Evolutionary conservation across 1,140 invertebrate genomes (phyloP), one percentile per base, ranked within the genome.

Genomic region (Drosophila ambigua): DNA sequence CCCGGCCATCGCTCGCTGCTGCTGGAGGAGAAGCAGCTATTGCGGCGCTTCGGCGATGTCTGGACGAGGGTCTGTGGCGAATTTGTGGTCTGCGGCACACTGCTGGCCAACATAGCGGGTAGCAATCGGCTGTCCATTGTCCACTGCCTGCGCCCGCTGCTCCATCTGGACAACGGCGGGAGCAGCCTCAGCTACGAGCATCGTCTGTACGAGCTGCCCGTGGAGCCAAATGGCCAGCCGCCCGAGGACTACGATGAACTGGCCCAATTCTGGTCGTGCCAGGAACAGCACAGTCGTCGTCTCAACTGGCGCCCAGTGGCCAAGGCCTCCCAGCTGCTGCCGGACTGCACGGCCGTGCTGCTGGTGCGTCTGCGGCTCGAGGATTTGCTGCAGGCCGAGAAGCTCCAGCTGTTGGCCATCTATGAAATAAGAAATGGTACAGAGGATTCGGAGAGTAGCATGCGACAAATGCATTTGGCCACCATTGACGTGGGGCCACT

Each of bases 191-290:
- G 46, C 31, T 46, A 60, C 28, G 63, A 48, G 5, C 68, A 89
- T 50, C 65, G 84, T 2, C 46, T 88, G 9, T 88, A 79, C 23
- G 84, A 88, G 57, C 49, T 89, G 49, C 84, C 84, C 0, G 4
- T 68, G 50, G 62, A 59, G 13, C 7, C 76, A 1, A 48, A 79
- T 28, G 76, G 72, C 7, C 49, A 68, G 20, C 79, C 78, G 6
- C 74, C 82, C 0, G 74, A 82, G 28, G 79, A 89, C 11, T 83
- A 71, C 15, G 67, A 64, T 8, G 49, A 73, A 7, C 24, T 83
- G 58, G 76, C 79, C 1, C 84, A 83, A 48, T 88, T 88, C 54
- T 88, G 84, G 79, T 65, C 76, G 1, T 77, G 79, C 13, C 84
- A 89, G 53, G 48, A 88, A 16, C 75, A 79, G 50, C 64, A 66